Percentiles rank a stretch among this genome's conserved stretches.
Conservation (phyloP, 1,140 invertebrate species). For the Drosophila nebulosa region DNA sequence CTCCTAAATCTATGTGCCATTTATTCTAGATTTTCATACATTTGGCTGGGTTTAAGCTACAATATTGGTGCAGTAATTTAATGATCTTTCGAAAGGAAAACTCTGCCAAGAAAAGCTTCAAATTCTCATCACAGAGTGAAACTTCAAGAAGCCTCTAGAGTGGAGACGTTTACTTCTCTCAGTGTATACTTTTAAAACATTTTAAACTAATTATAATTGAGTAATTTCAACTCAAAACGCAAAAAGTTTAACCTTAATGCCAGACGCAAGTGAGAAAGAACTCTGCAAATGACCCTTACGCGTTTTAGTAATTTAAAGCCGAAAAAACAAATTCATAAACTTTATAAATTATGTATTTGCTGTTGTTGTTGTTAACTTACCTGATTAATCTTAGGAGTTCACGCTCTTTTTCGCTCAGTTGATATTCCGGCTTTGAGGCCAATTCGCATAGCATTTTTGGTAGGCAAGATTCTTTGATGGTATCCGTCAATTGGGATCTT, state of each 20-base stretch:
- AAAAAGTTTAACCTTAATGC: background rate
- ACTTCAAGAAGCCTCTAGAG: no score
- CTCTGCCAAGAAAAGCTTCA: no score
- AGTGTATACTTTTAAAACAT: no score
- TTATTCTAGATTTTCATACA: no score
- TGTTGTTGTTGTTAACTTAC: conserved; percentile 80
- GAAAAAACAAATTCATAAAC: background rate
- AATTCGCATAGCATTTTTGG: conserved; percentile 90
- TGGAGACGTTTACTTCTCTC: no score
- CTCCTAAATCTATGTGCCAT: no score
- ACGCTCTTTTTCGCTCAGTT: conserved; percentile 87
- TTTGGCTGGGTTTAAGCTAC: no score
- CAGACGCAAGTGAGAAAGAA: background rate
- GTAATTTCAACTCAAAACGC: background rate
- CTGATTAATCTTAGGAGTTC: conserved; percentile 87
- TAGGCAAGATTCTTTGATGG: conserved; percentile 83
- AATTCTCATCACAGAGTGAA: no score
- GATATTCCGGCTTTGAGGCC: conserved; percentile 85
- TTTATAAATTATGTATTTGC: background rate
- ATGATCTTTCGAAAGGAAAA: no score
- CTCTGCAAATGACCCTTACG: background rate
- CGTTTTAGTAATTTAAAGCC: background rate
- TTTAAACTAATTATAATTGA: background rate
- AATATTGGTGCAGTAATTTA: no score
- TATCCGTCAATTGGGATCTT: conserved; percentile 69